Base-by-base conservation (phyloP, 1,140 invertebrate species). In the Macrocentrus cingulum region DNA sequence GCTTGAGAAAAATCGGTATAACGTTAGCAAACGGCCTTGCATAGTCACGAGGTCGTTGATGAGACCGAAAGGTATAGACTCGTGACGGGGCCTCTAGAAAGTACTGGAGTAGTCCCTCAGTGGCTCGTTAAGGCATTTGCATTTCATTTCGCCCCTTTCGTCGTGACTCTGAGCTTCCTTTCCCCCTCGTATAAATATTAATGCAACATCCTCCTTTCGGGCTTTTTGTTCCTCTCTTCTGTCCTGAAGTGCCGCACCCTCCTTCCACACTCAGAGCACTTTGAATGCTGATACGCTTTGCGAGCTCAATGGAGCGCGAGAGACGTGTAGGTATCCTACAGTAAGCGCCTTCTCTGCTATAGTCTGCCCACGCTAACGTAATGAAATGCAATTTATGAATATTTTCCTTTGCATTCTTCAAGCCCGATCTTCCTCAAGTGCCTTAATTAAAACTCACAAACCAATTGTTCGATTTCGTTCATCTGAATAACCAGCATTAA, bases 71-170 rank as follows among this genome's bases (percentile, higher is more conserved):
- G 61, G n/a, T n/a, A n/a, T 69, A 75, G 61, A 75, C 70, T 73
- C 68, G 73, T 74, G 75, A 78, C 69, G 25, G 42, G 34, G 53
- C 49, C 54, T 60, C 45, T 54, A 36, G 59, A 57, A 76, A 68
- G 65, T 68, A 70, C 68, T 67, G 60, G 59, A 66, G 71, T 62
- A 75, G 71, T 79, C 65, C 76, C 75, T 79, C 74, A 77, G 78
- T 71, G 76, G 75, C 75, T 80, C 78, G 76, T 80, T 79, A 80
- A 78, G 69, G 72, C 72, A 80, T 80, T 80, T 79, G 77, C 76
- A 80, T 80, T 80, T 80, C 75, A 80, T 80, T 75, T 69, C 66
- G 62, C 51, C 62, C 44, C 51, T 54, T 46, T 44, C 32, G 18
- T 34, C 37, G 39, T 19, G 8, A 46, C 51, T 63, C 59, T 20